Percentiles rank a stretch among this genome's conserved stretches.
Evolutionary conservation across 53 echinoderm and acorn worm species (phyloP).

Genomic region (Paelopatides confundens): DNA sequence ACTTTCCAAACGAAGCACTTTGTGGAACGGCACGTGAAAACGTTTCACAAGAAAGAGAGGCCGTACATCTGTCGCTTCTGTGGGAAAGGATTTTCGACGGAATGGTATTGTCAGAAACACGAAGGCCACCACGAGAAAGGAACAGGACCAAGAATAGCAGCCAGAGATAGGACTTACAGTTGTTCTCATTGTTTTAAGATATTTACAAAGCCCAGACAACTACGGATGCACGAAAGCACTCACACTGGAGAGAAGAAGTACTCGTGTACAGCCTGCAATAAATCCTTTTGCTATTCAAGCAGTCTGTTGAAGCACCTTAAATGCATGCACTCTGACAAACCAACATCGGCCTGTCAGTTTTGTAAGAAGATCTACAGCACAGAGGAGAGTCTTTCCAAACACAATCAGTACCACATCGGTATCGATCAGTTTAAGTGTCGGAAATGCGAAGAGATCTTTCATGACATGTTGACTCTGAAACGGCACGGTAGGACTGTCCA

Average conservation of each 20-base stretch:
- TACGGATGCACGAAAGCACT: slow-evolving; percentile 30
- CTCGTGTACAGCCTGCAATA: background rate
- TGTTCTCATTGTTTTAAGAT: slow-evolving; percentile 16
- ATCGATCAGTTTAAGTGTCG: slow-evolving; percentile 30
- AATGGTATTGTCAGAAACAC: slow-evolving; percentile 51
- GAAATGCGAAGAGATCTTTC: slow-evolving; percentile 12
- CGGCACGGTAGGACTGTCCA: slow-evolving; percentile 21
- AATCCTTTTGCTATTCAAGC: slow-evolving; percentile 39
- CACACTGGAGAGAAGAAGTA: slow-evolving; percentile 41
- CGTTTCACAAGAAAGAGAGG: slow-evolving; percentile 65
- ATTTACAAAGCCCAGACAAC: slow-evolving; percentile 14
- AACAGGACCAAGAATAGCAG: slow-evolving; percentile 34
- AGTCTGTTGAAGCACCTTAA: slow-evolving; percentile 45
- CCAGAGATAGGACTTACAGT: slow-evolving; percentile 10
- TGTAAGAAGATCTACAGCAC: slow-evolving; percentile 29
- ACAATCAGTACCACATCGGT: slow-evolving; percentile 26
- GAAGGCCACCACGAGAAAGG: slow-evolving; percentile 44
- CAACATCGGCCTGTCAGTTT: slow-evolving; percentile 10
- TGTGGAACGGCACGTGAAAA: slow-evolving; percentile 13
- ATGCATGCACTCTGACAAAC: slow-evolving; percentile 35
- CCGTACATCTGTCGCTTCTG: slow-evolving; percentile 62
- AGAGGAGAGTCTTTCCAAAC: slow-evolving; percentile 31
- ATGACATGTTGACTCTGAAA: slow-evolving; percentile 9
- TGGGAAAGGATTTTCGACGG: slow-evolving; percentile 59
- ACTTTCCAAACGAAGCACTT: slow-evolving; percentile 29